These are phyloP conservation scores for Carabus problematicus DNA, from an alignment of 2,888 invertebrate genomes.

Conservation along the genomic window DNA sequence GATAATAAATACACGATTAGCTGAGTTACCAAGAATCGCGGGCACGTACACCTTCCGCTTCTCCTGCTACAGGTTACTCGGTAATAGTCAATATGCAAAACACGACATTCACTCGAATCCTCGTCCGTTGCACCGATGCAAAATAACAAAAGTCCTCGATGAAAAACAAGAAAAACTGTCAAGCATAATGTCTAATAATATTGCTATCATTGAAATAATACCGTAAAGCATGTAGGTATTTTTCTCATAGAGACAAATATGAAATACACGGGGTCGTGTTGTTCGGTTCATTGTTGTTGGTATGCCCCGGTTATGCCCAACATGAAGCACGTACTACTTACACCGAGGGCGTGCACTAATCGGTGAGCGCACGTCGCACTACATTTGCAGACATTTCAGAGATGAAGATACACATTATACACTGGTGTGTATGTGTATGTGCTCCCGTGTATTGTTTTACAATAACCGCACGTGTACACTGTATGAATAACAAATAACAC, in stretches of 20 bases:
- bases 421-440: slow-evolving; percentile 16
- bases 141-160: no score
- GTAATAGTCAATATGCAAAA: slow-evolving; percentile 19
- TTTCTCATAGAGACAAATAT: slow-evolving; percentile 12
- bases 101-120: slow-evolving; percentile 9
- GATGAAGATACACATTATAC: slow-evolving; percentile 30
- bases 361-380: slow-evolving; percentile 18
- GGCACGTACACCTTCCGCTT: slow-evolving; percentile 7
- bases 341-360: not conserved
- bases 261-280: slow-evolving; percentile 4
- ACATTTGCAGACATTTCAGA: slow-evolving; percentile 18
- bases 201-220: no score
- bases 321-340: slow-evolving; percentile 3
- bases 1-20: not conserved
- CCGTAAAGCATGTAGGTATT: no score
- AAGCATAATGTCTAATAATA: no score
- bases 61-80: slow-evolving; percentile 7
- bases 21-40: slow-evolving; percentile 10
- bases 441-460: slow-evolving; percentile 35
- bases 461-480: slow-evolving; percentile 26
- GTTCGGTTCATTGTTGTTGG: slow-evolving; percentile 1
- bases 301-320: slow-evolving; percentile 9
- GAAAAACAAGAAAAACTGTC: no score
- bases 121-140: not conserved
- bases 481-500: slow-evolving; percentile 26